Percentiles rank a stretch among this genome's conserved stretches.
phyloP scores from a whole-genome alignment of 2,888 invertebrate genomes.

The Papilio elwesi region DNA sequence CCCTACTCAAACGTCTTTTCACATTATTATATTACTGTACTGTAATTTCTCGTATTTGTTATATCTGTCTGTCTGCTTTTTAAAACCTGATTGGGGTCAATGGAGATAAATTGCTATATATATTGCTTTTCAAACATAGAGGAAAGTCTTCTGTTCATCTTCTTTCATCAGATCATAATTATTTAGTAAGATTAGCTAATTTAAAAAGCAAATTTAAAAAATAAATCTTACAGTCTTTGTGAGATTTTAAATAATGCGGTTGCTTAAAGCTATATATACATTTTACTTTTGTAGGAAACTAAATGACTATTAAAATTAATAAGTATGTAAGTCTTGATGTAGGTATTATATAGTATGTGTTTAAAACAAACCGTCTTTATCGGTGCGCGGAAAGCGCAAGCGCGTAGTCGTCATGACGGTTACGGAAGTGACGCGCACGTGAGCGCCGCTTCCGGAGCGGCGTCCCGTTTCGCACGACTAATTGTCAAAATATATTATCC shows the following conservation, averaged over 20 bases:
- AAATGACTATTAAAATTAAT: no score
- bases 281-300: no score
- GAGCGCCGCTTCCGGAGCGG: conserved; percentile 73
- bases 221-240: no score
- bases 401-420: conserved; percentile 71
- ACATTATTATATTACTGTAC: background rate
- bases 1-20: conserved; percentile 1
- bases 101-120: no score
- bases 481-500: conserved; percentile 72
- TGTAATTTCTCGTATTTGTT: background rate
- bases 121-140: no score
- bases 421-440: conserved; percentile 81
- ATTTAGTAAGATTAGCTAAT: no score
- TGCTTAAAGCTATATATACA: no score
- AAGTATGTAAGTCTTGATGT: no score
- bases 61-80: background rate
- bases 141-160: no score
- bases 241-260: no score
- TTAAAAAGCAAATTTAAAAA: no score
- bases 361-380: conserved; percentile 43
- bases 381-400: conserved; percentile 61
- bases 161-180: no score
- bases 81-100: background rate
- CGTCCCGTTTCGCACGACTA: conserved; percentile 80
- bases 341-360: background rate